Evolutionary conservation across 2,797 vertebrate species (phyloP).

Genomic region (Chelidonichthys spinosus): DNA sequence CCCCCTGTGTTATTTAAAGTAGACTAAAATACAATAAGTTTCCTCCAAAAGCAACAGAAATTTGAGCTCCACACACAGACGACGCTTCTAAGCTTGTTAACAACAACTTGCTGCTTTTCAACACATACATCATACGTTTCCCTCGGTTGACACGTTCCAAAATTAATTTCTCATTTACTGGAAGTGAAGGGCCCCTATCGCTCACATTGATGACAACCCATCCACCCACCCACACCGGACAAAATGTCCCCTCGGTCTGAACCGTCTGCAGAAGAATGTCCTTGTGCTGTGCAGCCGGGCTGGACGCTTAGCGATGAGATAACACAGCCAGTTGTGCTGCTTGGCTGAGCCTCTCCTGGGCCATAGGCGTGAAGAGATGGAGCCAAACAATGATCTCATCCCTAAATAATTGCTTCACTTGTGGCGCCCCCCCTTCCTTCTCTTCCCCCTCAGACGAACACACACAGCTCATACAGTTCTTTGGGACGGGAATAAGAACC

Average conservation of each 20-base stretch:
- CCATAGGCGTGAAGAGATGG: constrained; percentile 86
- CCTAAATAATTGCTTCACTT: constrained; percentile 87
- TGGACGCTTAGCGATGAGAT: constrained; percentile 77
- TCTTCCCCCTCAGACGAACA: constrained; percentile 66
- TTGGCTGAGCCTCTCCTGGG: constrained; percentile 78
- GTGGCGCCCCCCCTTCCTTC: constrained; percentile 78
- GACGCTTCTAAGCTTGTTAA: constrained; percentile 56
- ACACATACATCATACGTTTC: constrained; percentile 52
- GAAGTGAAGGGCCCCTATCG: constrained; percentile 39
- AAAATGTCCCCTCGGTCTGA: constrained; percentile 65
- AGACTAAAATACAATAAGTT: constrained; percentile 12
- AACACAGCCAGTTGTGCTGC: constrained; percentile 79
- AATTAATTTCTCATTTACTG: constrained; percentile 53
- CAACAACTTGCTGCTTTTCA: constrained; percentile 59
- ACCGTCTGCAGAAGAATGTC: constrained; percentile 72
- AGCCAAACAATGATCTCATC: constrained; percentile 90
- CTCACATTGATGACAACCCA: constrained; percentile 37
- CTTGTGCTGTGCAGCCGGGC: constrained; percentile 49
- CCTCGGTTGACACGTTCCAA: constrained; percentile 39
- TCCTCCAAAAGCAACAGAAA: constrained; percentile 45
- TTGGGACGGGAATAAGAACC: constrained; percentile 72
- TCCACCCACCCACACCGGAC: constrained; percentile 20
- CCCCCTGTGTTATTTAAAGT: constrained; percentile 44
- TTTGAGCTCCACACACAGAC: constrained; percentile 22
- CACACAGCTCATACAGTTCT: constrained; percentile 76